Percentiles rank a stretch among this genome's conserved stretches.
Conservation (phyloP, 37 sponge, comb jelly and placozoan species). For the Dysidea cf. avara region DNA sequence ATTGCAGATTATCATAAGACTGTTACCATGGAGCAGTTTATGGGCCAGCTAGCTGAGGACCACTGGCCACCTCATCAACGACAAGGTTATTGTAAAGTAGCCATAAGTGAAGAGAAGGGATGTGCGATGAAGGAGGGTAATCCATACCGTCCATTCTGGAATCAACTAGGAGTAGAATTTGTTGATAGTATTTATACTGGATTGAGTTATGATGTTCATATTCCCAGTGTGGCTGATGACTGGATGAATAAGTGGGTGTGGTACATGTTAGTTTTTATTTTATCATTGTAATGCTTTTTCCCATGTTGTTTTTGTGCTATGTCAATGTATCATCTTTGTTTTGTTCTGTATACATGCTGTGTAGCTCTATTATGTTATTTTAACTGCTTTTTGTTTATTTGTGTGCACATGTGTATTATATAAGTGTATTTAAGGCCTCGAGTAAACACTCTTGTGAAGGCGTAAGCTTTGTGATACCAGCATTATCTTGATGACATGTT, state of each 20-base stretch:
- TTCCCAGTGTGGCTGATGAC: background rate
- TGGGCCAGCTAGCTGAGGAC: slow-evolving; percentile 63
- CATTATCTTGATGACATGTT: too few relatives aligned
- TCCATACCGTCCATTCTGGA: slow-evolving; percentile 90
- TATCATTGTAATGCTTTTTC: too few relatives aligned
- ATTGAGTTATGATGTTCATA: slow-evolving; percentile 36
- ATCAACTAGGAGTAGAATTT: slow-evolving; percentile 68
- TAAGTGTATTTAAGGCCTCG: too few relatives aligned
- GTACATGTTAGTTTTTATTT: too few relatives aligned
- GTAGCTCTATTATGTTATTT: too few relatives aligned
- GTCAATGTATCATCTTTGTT: too few relatives aligned
- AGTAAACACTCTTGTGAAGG: too few relatives aligned
- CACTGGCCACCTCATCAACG: slow-evolving; percentile 80
- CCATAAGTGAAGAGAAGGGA: slow-evolving; percentile 4
- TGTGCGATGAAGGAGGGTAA: slow-evolving; percentile 83
- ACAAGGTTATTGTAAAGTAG: slow-evolving; percentile 63
- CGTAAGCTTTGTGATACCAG: too few relatives aligned
- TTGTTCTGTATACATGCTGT: too few relatives aligned
- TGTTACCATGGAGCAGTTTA: slow-evolving; percentile 73
- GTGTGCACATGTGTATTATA: too few relatives aligned
- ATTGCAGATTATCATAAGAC: slow-evolving; percentile 65
- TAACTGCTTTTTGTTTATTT: too few relatives aligned
- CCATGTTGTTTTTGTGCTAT: too few relatives aligned
- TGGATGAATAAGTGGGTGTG: slow-evolving; percentile 75
- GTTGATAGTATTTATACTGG: slow-evolving; percentile 41